Conservation (phyloP, 1,140 invertebrate species). For the Thaumatotibia leucotreta region DNA sequence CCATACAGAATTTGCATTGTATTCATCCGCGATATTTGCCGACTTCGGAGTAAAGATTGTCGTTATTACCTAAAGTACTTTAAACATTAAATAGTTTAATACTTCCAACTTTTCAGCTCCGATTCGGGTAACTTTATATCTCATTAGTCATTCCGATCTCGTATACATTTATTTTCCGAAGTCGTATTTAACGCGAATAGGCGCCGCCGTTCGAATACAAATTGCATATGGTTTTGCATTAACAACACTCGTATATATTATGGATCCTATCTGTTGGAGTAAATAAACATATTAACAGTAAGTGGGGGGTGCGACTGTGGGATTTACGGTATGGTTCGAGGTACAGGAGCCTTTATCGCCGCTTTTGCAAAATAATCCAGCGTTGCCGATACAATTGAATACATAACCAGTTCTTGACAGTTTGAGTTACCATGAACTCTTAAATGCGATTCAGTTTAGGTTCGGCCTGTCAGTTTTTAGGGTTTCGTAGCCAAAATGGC, state of each 20-base stretch:
- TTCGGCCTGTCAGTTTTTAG: no score
- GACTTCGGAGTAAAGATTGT: no score
- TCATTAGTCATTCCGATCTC: background rate
- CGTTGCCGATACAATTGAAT: no score
- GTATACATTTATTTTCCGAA: conserved; percentile 5
- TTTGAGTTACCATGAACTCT: no score
- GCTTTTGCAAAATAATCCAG: no score
- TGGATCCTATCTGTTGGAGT: conserved; percentile 15
- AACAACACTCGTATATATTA: conserved; percentile 10
- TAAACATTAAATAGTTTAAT: background rate
- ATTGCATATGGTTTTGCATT: background rate
- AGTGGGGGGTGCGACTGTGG: conserved; percentile 46
- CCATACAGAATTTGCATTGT: no score
- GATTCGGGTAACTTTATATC: background rate
- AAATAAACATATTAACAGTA: conserved; percentile 62
- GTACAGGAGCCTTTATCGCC: conserved; percentile 21
- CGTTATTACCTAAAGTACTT: no score
- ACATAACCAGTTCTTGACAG: no score
- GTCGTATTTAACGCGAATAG: conserved; percentile 3
- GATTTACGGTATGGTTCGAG: conserved; percentile 32
- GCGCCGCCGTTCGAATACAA: background rate
- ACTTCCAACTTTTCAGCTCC: background rate
- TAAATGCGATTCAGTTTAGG: no score
- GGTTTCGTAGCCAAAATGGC: no score
- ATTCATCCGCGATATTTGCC: no score